Percentiles rank a stretch among this genome's conserved stretches.
phyloP scores from a whole-genome alignment of 1,140 invertebrate species.

The Diabrotica virgifera region DNA sequence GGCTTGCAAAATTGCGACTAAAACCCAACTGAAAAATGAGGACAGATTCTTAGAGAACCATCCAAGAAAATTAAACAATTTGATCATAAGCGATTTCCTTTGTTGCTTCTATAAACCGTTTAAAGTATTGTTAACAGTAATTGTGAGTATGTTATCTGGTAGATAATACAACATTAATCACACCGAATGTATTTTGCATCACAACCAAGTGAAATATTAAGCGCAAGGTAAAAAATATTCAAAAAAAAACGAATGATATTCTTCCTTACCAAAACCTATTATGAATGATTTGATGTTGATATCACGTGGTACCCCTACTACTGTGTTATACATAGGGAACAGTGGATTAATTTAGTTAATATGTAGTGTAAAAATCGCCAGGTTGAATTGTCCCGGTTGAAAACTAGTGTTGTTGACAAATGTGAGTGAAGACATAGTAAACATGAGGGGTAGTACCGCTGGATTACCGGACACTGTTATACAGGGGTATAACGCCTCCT shows the following conservation, averaged over 20 bases:
- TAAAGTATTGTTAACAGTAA: not conserved
- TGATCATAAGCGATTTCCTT: conserved; percentile 2
- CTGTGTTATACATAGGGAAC: not conserved
- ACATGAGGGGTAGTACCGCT: conserved; percentile 60
- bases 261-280: no score
- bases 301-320: conserved; percentile 13
- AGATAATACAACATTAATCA: not conserved
- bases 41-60: not conserved
- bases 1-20: not conserved
- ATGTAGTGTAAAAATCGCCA: not conserved
- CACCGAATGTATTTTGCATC: not conserved
- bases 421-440: conserved; percentile 2
- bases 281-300: not conserved
- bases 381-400: not conserved
- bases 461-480: conserved; percentile 53
- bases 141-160: not conserved
- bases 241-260: no score
- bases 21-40: conserved; percentile 11
- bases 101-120: not conserved
- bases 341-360: not conserved
- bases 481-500: conserved; percentile 49
- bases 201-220: not conserved
- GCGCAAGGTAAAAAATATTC: not conserved
- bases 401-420: not conserved
- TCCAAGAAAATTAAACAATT: conserved; percentile 3